Evolutionary conservation across 1,140 invertebrate genomes (phyloP), one percentile per base, ranked within the genome.

Genomic region (Drosophila fuyamai): DNA sequence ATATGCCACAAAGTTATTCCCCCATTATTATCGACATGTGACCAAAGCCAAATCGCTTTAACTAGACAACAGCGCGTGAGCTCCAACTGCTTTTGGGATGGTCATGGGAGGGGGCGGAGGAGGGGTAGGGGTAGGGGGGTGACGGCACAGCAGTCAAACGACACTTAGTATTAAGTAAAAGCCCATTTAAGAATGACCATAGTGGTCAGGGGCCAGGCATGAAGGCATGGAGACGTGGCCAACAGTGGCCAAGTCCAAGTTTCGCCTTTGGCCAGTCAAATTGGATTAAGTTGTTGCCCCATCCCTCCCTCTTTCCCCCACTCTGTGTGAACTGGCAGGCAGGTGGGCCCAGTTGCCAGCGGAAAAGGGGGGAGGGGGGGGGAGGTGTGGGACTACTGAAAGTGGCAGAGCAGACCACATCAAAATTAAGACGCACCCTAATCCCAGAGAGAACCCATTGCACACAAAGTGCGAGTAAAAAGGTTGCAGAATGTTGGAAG

Each of bases 151-250:
- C 68, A 60, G 65, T 61, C 74, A 81, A 86, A 67, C 75, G 82
- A 78, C 83, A 83, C 72, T 83, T 88, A 70, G 83, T 63, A 79
- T 88, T 88, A 88, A 88, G 75, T 79, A 89, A 88, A 88, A 88
- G 63, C 84, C 76, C 83, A 88, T 89, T 88, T 88, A 88, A 88
- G 83, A 88, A 54, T 72, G 67, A 41, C 41, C 79, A 62, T 47
- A 14, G 35, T 6, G 40, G n/a, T 5, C 18, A 23, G 43, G 3
- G 40, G 12, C 6, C 18, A 35, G 41, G 7, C 38, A 14, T 7
- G 41, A 7, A 35, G 41, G 7, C 38, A 14, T 7, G 41, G 7
- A 12, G 16, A 4, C 2, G 27, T 27, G 35, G 46, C 23, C 47
- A 23, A 29, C n/a, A 23, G 44, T 32, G 70, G 27, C 54, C 40